These are phyloP conservation scores for Drosophila meridionalis DNA, from an alignment of 2,888 invertebrate genomes.

Conservation along the genomic window DNA sequence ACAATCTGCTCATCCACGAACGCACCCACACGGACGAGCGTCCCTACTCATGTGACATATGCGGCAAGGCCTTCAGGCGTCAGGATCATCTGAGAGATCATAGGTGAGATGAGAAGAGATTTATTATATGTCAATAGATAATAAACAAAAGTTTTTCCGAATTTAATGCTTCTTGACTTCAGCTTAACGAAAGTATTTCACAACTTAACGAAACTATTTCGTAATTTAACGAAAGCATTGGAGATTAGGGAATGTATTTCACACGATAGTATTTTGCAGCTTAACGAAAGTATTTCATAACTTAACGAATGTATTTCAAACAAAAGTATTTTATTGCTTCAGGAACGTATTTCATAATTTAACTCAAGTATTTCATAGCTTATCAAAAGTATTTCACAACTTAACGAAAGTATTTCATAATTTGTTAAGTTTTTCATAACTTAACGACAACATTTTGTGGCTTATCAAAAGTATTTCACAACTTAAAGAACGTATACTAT, in stretches of 20 bases:
- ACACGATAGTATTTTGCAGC: background rate
- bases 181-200: background rate
- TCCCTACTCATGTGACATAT: slow-evolving; percentile 98
- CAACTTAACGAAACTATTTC: background rate
- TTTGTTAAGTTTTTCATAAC: background rate
- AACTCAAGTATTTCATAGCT: background rate
- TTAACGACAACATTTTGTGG: background rate
- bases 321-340: background rate
- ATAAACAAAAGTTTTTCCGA: too few relatives aligned
- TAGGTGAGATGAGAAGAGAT: slow-evolving; percentile 88
- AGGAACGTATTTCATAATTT: background rate
- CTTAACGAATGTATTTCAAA: background rate
- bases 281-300: background rate
- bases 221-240: background rate
- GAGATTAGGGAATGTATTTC: background rate
- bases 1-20: slow-evolving; percentile 97
- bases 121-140: too few relatives aligned
- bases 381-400: background rate
- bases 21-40: slow-evolving; percentile 98
- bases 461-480: background rate
- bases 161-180: background rate
- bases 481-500: background rate
- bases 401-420: background rate
- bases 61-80: slow-evolving; percentile 97
- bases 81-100: slow-evolving; percentile 98